These are phyloP conservation scores for Heteractis magnifica DNA, from an alignment of 92 coral and sea anemone genomes.

Conservation along the genomic window DNA sequence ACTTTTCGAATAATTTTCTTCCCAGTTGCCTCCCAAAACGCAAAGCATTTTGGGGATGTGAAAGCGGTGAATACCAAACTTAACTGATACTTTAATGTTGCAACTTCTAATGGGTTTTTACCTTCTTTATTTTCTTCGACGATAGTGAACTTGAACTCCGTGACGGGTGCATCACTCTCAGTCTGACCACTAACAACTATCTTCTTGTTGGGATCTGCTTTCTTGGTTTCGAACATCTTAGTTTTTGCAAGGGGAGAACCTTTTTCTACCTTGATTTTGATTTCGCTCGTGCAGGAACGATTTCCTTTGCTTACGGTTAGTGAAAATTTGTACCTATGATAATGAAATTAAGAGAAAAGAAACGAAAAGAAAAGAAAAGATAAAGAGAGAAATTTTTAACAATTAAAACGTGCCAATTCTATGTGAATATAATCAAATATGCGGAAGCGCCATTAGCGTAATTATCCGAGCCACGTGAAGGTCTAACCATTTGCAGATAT, in stretches of 20 bases:
- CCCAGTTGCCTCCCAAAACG: no score
- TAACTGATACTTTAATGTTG: neutral
- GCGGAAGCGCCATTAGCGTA: no score
- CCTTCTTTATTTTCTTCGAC: neutral
- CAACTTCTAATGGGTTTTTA: neutral
- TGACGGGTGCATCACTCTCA: neutral
- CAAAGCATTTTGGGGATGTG: no score
- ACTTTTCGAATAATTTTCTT: no score
- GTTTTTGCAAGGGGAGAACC: slow-evolving; percentile 45
- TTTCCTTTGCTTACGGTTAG: slow-evolving; percentile 43
- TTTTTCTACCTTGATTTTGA: slow-evolving; percentile 23
- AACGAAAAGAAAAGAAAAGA: neutral
- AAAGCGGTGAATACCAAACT: no score
- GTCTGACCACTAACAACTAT: slow-evolving; percentile 1
- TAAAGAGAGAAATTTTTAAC: neutral
- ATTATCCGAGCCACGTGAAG: no score
- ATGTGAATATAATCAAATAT: no score
- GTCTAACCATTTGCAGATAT: no score
- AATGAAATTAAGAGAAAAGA: neutral
- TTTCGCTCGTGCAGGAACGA: slow-evolving; percentile 2
- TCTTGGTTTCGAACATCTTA: slow-evolving; percentile 5
- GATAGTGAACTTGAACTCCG: neutral
- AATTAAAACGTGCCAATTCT: no score
- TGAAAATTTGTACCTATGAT: slow-evolving; percentile 36
- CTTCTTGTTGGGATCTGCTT: slow-evolving; percentile 22